Percentiles rank a stretch among this genome's conserved stretches.
phyloP scores from a whole-genome alignment of 2,888 invertebrate genomes.

The Lasius fuliginosus region DNA sequence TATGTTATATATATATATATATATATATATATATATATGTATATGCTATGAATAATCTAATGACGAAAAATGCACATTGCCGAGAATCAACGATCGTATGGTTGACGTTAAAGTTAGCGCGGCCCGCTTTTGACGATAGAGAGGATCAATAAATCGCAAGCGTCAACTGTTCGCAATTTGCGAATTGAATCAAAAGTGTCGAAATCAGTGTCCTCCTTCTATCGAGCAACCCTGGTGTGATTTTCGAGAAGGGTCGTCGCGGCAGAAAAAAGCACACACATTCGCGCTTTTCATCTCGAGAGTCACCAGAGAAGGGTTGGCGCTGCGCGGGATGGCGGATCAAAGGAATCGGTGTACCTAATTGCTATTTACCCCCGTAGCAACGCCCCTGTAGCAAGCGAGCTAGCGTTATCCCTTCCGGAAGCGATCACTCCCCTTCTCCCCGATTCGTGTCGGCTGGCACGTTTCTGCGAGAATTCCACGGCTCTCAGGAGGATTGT shows the following conservation, averaged over 20 bases:
- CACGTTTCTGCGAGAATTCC: slow-evolving; percentile 40
- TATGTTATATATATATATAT: neutral
- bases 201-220: neutral
- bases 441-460: neutral
- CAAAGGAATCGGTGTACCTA: slow-evolving; percentile 74
- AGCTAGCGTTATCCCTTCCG: slow-evolving; percentile 6
- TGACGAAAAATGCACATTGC: neutral
- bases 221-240: neutral
- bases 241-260: neutral
- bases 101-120: neutral
- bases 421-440: slow-evolving; percentile 37
- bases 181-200: neutral
- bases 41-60: neutral
- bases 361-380: slow-evolving; percentile 74
- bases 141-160: neutral
- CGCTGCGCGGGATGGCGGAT: slow-evolving; percentile 56
- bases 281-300: slow-evolving; percentile 44
- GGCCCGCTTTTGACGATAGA: neutral
- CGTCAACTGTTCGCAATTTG: neutral
- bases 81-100: no score
- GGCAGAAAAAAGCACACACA: neutral
- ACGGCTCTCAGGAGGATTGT: slow-evolving; percentile 1
- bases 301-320: neutral
- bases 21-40: neutral
- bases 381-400: slow-evolving; percentile 20